These are phyloP conservation scores for Cyrtonyx montezumae DNA, from an alignment of 2,113 vertebrate genomes.

Conservation along the genomic window DNA sequence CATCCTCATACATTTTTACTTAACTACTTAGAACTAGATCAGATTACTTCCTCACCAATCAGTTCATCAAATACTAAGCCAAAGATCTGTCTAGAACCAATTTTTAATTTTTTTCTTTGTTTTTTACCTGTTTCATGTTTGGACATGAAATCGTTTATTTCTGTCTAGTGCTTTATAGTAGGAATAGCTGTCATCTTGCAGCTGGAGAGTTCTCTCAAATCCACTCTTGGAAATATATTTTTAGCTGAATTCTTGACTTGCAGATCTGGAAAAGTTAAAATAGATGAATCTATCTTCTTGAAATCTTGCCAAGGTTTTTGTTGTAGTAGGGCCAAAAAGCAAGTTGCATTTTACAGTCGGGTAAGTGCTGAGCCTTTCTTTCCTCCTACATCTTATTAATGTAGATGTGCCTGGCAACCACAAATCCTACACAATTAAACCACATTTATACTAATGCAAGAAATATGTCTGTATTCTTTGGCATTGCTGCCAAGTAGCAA, in stretches of 20 bases:
- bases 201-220: not conserved
- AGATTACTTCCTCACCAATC: not conserved
- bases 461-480: not conserved
- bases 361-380: not conserved
- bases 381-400: not conserved
- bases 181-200: not conserved
- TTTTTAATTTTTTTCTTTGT: not conserved
- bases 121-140: not conserved
- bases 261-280: not conserved
- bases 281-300: not conserved
- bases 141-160: not conserved
- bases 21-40: not conserved
- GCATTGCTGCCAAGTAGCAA: not conserved
- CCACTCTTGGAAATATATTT: not conserved
- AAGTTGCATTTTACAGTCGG: not conserved
- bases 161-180: not conserved
- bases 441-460: not conserved
- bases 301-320: not conserved
- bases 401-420: not conserved
- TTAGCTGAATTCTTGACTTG: not conserved
- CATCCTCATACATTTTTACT: not conserved
- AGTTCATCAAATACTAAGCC: not conserved
- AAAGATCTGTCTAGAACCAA: not conserved
- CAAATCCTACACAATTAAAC: not conserved
- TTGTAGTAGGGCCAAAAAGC: not conserved